Evolutionary conservation across 2,113 vertebrate species (phyloP), one percentile per base, ranked within the genome.

Genomic region (Phoenicopterus ruber): DNA sequence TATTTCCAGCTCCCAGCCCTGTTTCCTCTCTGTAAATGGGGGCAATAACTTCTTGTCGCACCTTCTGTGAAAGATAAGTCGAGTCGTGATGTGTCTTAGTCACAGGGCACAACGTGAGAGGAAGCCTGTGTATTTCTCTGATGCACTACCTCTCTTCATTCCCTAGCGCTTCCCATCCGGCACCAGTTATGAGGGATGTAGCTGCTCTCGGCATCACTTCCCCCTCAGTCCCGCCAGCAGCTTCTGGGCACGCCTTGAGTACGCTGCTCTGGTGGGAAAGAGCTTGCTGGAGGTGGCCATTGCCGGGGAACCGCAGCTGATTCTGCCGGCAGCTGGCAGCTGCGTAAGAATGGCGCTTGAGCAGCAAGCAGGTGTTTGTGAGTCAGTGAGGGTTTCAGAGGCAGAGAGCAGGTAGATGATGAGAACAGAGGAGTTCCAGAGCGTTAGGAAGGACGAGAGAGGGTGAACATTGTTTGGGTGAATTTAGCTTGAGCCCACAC

Each of bases 121-220:
- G 55, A 91, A 81, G 38, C 17, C 18, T 0, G 0, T 54, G 50
- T 34, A 5, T 20, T 52, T 58, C n/a, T 88, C 26, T 32, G 50
- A 38, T 18, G 38, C 10, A 7, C 40, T 17, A 25, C 28, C 32
- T 65, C 63, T 34, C n/a, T 73, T 63, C 1, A 0, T 47, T n/a
- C 17, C 44, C 44, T 36, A 26, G 42, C 0, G 3, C 77, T 63
- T 59, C 44, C 63, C 44, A 29, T 21, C 31, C 0, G 2, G 52
- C 70, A 62, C 14, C n/a, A 19, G 17, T 44, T 55, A 12, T 3
- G 42, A 86, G 71, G 32, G 59, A 36, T 28, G 72, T 34, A 66
- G 82, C 61, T 62, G 31, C 50, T 70, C 17, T 79, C 38, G 12
- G 55, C 2, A 2, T 46, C 25, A 18, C 54, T 57, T 38, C 38